phyloP scores from a whole-genome alignment of 92 coral and sea anemone species.

The Parazoanthus atlanticus region DNA sequence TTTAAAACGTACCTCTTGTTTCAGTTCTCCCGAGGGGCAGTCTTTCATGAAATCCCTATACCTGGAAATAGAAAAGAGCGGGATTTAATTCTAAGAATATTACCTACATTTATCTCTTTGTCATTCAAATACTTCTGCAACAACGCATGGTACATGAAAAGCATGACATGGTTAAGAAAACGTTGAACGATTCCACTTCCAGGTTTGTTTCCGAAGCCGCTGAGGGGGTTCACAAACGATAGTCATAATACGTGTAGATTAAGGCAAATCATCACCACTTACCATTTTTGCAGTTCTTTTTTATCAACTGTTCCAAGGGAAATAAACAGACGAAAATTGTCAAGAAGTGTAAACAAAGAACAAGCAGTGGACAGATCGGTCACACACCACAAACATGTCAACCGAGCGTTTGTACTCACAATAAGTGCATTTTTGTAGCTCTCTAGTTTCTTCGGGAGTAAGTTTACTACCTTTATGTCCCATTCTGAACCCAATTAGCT shows the following conservation, averaged over 20 bases:
- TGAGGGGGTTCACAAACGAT: constrained; percentile 23
- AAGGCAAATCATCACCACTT: constrained; percentile 44
- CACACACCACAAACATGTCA: constrained; percentile 39
- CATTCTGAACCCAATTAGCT: constrained; percentile 54
- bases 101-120: not conserved
- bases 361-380: constrained; percentile 48
- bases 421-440: constrained; percentile 92
- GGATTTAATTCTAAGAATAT: not conserved
- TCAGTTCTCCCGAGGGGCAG: constrained; percentile 97
- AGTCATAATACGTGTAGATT: not conserved
- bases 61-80: constrained; percentile 56
- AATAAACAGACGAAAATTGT: constrained; percentile 32
- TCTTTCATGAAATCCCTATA: constrained; percentile 99
- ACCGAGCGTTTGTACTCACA: constrained; percentile 72
- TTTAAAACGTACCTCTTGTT: constrained; percentile 80
- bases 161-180: constrained; percentile 17
- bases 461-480: constrained; percentile 97
- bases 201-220: not conserved
- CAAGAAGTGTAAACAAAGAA: constrained; percentile 50
- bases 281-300: constrained; percentile 97
- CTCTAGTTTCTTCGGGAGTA: constrained; percentile 88
- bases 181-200: not conserved
- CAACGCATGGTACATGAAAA: constrained; percentile 23
- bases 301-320: constrained; percentile 82
- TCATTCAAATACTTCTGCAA: constrained; percentile 35